Evolutionary conservation across 2,888 invertebrate species (phyloP), one percentile per base, ranked within the genome.

Genomic region (Nomada ruficornis): DNA sequence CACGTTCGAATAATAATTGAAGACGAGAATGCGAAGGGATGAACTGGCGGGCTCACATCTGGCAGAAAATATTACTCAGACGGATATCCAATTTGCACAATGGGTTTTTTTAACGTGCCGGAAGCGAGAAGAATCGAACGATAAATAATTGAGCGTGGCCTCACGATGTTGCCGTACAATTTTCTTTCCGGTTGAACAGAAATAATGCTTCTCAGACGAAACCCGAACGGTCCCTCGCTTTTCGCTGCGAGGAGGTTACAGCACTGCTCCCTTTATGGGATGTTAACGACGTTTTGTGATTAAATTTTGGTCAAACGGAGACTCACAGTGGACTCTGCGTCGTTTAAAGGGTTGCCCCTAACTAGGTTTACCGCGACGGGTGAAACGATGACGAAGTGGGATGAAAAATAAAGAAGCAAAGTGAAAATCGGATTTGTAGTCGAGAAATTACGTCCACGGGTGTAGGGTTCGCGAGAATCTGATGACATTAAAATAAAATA

Each of bases 1-100:
- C 11, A 18, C 10, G 50, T 60, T 73, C 70, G 73, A 80, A 76
- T 76, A 76, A 80, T 76, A 76, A 80, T 60, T 29, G 42, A 26
- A 59, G 52, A 29, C 3, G 42, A 52, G 23, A 60, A 26, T n/a
- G 18, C 20, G 18, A 52, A 9, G 2, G 26, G 20, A 55, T 52
- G 18, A 15, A 42, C 2, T 44, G 15, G 4, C 13, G 13, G 26
- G 1, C 3, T 44, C 5, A 15, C 13, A 23, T 11, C 18, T 1
- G 18, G 50, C 29, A 23, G 23, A n/a, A 62, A n/a, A 10, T 20
- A 54, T 44, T 71, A 11, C n/a, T 4, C 4, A 18, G 1, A 13
- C 5, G 23, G 26, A 63, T 42, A 65, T 60, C 36, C 47, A 44
- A 42, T 67, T 52, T 9, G 11, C 11, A 2, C 26, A n/a, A 13